Conservation (phyloP, 2,888 invertebrate genomes). For the Mesopsocus fuscifrons region DNA sequence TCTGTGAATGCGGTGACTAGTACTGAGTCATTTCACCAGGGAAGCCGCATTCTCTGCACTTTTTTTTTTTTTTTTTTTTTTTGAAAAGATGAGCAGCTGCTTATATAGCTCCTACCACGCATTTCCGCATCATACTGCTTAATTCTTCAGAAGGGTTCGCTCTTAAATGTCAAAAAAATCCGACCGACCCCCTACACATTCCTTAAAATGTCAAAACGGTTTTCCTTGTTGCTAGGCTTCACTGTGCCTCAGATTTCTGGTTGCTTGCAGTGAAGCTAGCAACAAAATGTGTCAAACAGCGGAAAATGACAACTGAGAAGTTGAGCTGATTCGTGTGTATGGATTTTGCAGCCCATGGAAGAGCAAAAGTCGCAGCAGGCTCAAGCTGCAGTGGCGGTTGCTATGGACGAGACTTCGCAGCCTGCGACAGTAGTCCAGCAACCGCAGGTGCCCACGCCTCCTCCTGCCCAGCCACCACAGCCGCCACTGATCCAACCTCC, state of each 20-base stretch:
- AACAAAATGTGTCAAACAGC: background rate
- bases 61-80: conserved; percentile 3
- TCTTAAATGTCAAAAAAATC: background rate
- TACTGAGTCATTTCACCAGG: no score
- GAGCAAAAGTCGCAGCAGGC: conserved; percentile 15
- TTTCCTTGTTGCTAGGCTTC: no score
- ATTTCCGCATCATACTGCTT: background rate
- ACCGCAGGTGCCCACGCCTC: conserved; percentile 17
- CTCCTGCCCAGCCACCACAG: conserved; percentile 19
- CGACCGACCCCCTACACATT: no score
- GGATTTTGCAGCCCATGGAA: conserved; percentile 16
- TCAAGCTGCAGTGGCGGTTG: conserved; percentile 12
- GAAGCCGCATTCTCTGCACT: no score
- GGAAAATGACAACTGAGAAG: conserved; percentile 7
- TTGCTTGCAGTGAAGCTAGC: no score
- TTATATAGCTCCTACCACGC: conserved; percentile 14
- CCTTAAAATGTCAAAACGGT: no score
- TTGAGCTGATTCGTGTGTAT: conserved; percentile 7
- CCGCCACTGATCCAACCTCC: conserved; percentile 5
- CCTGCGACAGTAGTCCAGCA: conserved; percentile 17
- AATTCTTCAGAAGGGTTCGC: background rate
- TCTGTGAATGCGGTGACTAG: background rate
- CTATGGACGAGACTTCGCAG: background rate
- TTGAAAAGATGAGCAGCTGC: conserved; percentile 13
- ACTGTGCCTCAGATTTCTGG: no score